phyloP scores from a whole-genome alignment of 2,888 invertebrate species.

The Lydus trimaculatus region DNA sequence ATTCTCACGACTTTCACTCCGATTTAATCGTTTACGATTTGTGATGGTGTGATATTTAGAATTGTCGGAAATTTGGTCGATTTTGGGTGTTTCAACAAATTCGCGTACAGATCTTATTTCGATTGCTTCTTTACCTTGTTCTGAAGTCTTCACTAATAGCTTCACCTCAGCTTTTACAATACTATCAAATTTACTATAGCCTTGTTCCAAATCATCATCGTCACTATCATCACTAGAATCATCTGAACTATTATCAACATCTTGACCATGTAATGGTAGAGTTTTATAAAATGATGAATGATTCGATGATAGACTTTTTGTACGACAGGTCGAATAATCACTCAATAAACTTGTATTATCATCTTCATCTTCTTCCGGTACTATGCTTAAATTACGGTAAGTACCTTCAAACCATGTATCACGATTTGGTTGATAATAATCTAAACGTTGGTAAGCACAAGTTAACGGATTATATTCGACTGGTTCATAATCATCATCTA shows the following conservation, averaged over 20 bases:
- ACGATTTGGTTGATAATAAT: slow-evolving; percentile 36
- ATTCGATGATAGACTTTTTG: slow-evolving; percentile 19
- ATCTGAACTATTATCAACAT: slow-evolving; percentile 20
- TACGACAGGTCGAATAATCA: slow-evolving; percentile 39
- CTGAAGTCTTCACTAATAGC: slow-evolving; percentile 62
- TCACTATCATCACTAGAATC: slow-evolving; percentile 47
- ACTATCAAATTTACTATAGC: slow-evolving; percentile 42
- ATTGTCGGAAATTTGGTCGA: slow-evolving; percentile 23
- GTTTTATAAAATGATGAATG: slow-evolving; percentile 22
- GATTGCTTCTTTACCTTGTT: slow-evolving; percentile 62
- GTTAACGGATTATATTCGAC: slow-evolving; percentile 46
- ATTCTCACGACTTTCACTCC: slow-evolving; percentile 19
- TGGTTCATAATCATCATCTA: slow-evolving; percentile 52
- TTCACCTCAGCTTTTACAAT: slow-evolving; percentile 63
- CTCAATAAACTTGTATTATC: slow-evolving; percentile 53
- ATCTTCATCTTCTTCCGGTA: slow-evolving; percentile 59
- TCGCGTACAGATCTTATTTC: slow-evolving; percentile 61
- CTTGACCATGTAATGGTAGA: slow-evolving; percentile 3
- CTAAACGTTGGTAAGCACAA: slow-evolving; percentile 40
- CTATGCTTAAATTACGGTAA: slow-evolving; percentile 58
- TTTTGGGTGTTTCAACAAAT: slow-evolving; percentile 47
- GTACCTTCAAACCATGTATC: slow-evolving; percentile 60
- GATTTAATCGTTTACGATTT: slow-evolving; percentile 34
- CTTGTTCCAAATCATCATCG: slow-evolving; percentile 30
- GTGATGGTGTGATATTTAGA: slow-evolving; percentile 43